These are phyloP conservation scores for Magallana angulata DNA, from an alignment of 1,140 invertebrate genomes.

Conservation along the genomic window DNA sequence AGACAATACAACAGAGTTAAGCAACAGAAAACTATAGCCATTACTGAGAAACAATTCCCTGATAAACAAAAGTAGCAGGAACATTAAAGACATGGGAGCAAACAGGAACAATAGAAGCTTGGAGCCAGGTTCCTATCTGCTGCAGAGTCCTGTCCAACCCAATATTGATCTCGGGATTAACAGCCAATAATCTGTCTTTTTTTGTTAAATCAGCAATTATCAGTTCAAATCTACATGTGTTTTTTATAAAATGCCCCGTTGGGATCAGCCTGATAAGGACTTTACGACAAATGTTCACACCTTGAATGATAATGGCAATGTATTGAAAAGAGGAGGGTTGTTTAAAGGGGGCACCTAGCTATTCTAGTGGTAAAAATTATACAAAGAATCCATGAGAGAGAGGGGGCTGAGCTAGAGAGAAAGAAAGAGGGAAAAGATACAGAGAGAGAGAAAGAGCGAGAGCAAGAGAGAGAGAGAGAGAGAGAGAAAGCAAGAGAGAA, in stretches of 20 bases:
- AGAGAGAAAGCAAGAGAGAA: neutral
- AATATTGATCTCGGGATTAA: slow-evolving; percentile 1
- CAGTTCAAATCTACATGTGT: slow-evolving; percentile 3
- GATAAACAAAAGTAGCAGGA: slow-evolving; percentile 8
- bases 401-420: no score
- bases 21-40: neutral
- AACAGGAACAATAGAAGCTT: neutral
- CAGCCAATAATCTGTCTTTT: neutral
- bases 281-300: slow-evolving; percentile 7
- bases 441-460: no score
- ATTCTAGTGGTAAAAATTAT: neutral
- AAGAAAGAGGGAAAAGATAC: neutral
- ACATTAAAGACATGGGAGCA: slow-evolving; percentile 1
- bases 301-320: neutral
- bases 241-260: neutral
- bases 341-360: no score
- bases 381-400: neutral
- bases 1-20: neutral
- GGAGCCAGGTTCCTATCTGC: neutral
- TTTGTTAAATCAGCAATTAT: slow-evolving; percentile 3
- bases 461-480: no score
- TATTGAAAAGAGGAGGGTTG: neutral
- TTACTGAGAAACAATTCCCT: slow-evolving; percentile 18
- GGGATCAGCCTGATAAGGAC: neutral
- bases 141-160: neutral